Conservation (phyloP, 2,888 invertebrate species). For the Tetragnatha montana region DNA sequence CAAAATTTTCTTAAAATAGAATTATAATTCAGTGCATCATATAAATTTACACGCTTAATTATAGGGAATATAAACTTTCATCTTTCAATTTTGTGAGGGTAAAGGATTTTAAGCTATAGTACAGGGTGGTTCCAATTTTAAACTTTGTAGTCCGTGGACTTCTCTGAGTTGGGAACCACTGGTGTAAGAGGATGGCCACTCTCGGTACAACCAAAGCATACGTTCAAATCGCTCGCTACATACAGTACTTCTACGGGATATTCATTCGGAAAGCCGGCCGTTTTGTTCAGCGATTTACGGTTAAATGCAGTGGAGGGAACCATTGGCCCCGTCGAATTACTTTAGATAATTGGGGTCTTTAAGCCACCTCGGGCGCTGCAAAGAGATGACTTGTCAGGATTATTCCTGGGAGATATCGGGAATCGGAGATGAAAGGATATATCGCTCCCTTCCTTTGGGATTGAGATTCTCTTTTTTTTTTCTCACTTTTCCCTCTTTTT, state of each 20-base stretch:
- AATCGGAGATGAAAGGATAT: slow-evolving; percentile 35
- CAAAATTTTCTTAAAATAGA: no score
- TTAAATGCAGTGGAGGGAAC: slow-evolving; percentile 27
- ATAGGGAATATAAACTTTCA: no score
- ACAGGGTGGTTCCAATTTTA: no score
- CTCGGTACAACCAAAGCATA: no score
- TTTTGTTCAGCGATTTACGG: slow-evolving; percentile 58
- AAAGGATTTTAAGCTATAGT: no score
- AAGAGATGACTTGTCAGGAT: slow-evolving; percentile 29
- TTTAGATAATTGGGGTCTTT: slow-evolving; percentile 58
- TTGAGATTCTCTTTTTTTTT: not conserved
- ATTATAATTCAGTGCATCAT: no score
- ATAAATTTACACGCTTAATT: no score
- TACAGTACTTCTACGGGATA: not conserved
- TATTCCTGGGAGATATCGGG: slow-evolving; percentile 31
- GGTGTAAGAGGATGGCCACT: no score
- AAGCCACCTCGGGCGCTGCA: slow-evolving; percentile 26
- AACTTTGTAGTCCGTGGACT: no score
- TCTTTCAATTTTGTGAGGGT: no score
- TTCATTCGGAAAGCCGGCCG: not conserved
- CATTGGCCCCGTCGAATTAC: slow-evolving; percentile 39
- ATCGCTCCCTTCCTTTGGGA: not conserved
- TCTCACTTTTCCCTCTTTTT: not conserved
- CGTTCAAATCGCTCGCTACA: no score
- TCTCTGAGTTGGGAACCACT: no score